phyloP scores from a whole-genome alignment of 1,140 invertebrate genomes.

The honey bee (Apis mellifera) region DNA sequence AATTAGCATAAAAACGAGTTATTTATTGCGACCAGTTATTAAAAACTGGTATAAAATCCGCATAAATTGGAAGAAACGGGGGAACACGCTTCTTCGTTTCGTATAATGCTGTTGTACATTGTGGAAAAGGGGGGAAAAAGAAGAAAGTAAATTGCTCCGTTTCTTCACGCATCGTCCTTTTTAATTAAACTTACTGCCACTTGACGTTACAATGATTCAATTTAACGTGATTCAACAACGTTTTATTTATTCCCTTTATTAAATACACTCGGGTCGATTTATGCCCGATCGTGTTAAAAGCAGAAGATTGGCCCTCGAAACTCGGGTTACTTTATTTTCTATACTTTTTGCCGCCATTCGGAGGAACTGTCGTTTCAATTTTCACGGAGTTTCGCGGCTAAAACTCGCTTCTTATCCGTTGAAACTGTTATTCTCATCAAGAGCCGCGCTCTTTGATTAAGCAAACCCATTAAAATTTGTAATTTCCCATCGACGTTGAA shows the following conservation, averaged over 20 bases:
- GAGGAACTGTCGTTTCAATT: slow-evolving; percentile 50
- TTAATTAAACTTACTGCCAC: not conserved
- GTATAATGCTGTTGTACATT: too few species aligned
- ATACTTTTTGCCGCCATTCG: too few species aligned
- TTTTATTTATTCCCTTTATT: too few species aligned
- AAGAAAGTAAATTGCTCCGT: not conserved
- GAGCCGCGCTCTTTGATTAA: not conserved
- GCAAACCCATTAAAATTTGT: not conserved
- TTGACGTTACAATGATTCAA: not conserved
- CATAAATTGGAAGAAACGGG: too few species aligned
- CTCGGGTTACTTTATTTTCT: not conserved
- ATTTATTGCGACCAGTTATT: too few species aligned
- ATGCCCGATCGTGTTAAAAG: not conserved
- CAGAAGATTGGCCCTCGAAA: too few species aligned
- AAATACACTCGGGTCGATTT: too few species aligned
- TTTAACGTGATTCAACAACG: too few species aligned
- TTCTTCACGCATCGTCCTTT: not conserved
- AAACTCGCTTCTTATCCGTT: slow-evolving; percentile 22
- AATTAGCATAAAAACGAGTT: too few species aligned
- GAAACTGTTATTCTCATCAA: not conserved
- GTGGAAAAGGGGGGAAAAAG: too few species aligned
- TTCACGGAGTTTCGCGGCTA: slow-evolving; percentile 35
- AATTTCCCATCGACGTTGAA: not conserved
- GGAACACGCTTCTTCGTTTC: too few species aligned
- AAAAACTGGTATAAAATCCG: too few species aligned